phyloP scores from a whole-genome alignment of 1,140 invertebrate genomes.

The Sitophilus oryzae region DNA sequence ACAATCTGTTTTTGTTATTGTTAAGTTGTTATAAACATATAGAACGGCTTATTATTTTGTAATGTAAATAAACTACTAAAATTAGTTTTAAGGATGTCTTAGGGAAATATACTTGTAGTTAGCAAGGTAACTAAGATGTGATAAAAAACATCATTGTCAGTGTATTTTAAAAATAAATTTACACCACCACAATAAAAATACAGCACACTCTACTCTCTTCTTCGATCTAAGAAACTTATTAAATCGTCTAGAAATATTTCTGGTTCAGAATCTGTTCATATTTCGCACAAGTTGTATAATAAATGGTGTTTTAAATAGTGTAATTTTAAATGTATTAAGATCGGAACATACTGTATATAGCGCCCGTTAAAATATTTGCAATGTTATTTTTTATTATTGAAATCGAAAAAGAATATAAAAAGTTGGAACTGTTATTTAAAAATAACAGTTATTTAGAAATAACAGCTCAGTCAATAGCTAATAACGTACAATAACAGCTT shows the following conservation, averaged over 20 bases:
- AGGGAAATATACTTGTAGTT: conserved; percentile 1
- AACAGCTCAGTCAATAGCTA: too few relatives aligned
- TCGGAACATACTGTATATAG: too few relatives aligned
- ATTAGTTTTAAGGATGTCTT: neutral
- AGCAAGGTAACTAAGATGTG: conserved; percentile 23
- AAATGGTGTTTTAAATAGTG: conserved; percentile 5
- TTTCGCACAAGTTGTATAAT: conserved; percentile 43
- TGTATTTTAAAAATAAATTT: neutral
- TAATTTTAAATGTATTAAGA: neutral
- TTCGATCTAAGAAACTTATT: conserved; percentile 4
- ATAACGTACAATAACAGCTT: too few relatives aligned
- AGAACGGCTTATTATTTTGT: neutral
- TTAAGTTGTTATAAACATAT: neutral
- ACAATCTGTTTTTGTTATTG: too few relatives aligned
- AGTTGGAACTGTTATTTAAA: too few relatives aligned
- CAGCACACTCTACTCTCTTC: conserved; percentile 1
- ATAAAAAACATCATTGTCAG: conserved; percentile 15
- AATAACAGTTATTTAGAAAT: too few relatives aligned
- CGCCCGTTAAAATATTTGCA: neutral
- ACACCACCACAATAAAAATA: neutral
- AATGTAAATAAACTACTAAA: conserved; percentile 2
- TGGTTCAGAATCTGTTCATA: conserved; percentile 38
- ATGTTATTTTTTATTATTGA: neutral
- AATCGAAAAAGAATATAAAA: conserved; percentile 5
- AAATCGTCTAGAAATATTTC: neutral